Base-by-base conservation (phyloP, 2,113 vertebrate species). In the Nasalis larvatus region DNA sequence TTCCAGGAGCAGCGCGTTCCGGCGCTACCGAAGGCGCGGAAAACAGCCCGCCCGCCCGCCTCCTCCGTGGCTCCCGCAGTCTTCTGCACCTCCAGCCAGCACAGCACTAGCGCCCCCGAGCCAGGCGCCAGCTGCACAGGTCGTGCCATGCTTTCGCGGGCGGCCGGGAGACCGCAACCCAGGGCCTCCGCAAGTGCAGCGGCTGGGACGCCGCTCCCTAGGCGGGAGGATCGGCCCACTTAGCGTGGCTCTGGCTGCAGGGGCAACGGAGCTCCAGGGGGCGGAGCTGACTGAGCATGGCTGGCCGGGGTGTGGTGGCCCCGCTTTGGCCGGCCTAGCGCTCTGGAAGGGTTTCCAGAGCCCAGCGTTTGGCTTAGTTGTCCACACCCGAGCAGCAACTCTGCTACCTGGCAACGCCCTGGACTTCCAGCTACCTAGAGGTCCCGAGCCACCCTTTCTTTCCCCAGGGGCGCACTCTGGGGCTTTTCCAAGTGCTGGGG, bases 1-100 rank as follows among this genome's bases (percentile, higher is more conserved):
- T 99, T 98, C 99, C 99, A 99, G 94, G 99, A 99, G 91, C 99
- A 99, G 86, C 99, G 98, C 91, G 98, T 82, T 91, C 99, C 98
- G 86, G 99, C 99, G 27, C 99, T 98, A 49, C 99, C 98, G 54
- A 99, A 99, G 97, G 99, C 98, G 6, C 98, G 98, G 80, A 99
- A 99, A 3, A 99, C 97, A 6, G 99, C 98, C 81, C 98, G 97
- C 21, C 97, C 99, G 1, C 92, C 97, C 1, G 97, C 74, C 20
- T 83, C 97, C 40, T 84, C 94, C 0, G 78, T n/a, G 35, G 30
- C 56, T 47, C 35, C 86, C 21, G 90, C 97, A 92, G 94, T 95
- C 25, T 91, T 91, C 77, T 93, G 98, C 89, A 98, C 98, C 54
- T 98, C 98, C 94, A 98, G 98, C 94, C 97, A 98, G 32, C 99